Evolutionary conservation across 2,888 invertebrate species (phyloP), one percentile per base, ranked within the genome.

Genomic region (Drosophila testacea): DNA sequence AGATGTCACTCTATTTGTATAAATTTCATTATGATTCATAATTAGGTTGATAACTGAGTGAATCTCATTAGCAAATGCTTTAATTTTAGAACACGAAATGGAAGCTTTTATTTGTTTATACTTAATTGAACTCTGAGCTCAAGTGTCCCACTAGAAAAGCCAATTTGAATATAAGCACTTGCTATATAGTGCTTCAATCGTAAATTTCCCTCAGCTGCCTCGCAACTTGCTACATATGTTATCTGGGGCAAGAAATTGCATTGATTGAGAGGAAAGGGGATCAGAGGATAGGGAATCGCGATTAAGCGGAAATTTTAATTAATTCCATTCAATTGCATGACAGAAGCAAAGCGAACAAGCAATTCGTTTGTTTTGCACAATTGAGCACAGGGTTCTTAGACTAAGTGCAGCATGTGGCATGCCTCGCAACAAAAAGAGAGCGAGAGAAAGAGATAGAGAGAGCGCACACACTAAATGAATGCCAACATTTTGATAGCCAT

Each of bases 241-340:
- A 81, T 73, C 79, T 78, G 56, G 73, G 77, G 67, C 69, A 70
- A 64, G 66, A 62, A 72, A 73, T 52, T 76, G 79, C 81, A 76
- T 61, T 65, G 27, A 50, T 22, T 36, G 61, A 22, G 38, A 64
- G 59, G n/a, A 27, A 13, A 28, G 32, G 36, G 5, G 34, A 36
- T 27, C 2, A 34, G 48, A 11, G 34, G 48, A 32, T 34, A 48
- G 51, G 30, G 67, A 71, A 73, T 73, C 67, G 81, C 77, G 83
- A 88, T 83, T 86, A 80, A 82, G 74, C 88, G 89, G 89, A 88
- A 88, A 83, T 88, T 86, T 88, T 88, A 89, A 88, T 88, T 88
- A 85, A 88, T 88, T 88, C 86, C 83, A 81, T 78, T 82, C 83
- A 82, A 83, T 83, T 83, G 82, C 77, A 77, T 81, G 81, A 54